These are phyloP conservation scores for Atta texana DNA, from an alignment of 1,140 invertebrate genomes.

Conservation along the genomic window DNA sequence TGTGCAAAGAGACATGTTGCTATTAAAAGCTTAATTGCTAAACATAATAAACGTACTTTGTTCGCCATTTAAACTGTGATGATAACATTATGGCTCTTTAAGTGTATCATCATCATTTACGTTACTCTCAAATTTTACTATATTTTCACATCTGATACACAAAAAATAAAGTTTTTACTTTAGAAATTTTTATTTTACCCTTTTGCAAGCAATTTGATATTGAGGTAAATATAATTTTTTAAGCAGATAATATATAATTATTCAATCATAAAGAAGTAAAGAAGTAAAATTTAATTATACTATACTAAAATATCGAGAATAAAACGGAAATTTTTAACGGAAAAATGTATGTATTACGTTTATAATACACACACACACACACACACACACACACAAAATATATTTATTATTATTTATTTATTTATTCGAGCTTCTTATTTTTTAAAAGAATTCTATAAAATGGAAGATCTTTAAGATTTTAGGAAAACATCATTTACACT, in stretches of 20 bases:
- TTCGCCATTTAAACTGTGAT: not conserved
- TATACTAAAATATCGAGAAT: not conserved
- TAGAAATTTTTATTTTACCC: too few relatives aligned
- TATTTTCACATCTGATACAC: not conserved
- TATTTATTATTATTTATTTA: not conserved
- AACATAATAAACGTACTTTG: slow-evolving; percentile 22
- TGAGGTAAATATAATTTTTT: not conserved
- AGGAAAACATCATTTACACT: not conserved
- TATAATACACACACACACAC: not conserved
- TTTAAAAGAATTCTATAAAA: slow-evolving; percentile 4
- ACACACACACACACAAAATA: too few relatives aligned
- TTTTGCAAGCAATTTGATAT: not conserved
- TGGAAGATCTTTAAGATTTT: not conserved
- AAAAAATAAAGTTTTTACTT: too few relatives aligned
- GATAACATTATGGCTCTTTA: slow-evolving; percentile 35
- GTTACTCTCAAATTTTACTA: not conserved
- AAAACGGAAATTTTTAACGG: not conserved
- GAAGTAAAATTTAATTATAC: not conserved
- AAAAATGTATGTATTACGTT: not conserved
- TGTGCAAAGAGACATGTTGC: not conserved
- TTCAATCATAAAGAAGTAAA: not conserved
- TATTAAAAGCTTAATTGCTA: not conserved
- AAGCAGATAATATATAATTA: not conserved
- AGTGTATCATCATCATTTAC: slow-evolving; percentile 16
- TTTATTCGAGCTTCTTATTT: not conserved